Base-by-base conservation (phyloP, 2,888 invertebrate species). In the Diadromus collaris region DNA sequence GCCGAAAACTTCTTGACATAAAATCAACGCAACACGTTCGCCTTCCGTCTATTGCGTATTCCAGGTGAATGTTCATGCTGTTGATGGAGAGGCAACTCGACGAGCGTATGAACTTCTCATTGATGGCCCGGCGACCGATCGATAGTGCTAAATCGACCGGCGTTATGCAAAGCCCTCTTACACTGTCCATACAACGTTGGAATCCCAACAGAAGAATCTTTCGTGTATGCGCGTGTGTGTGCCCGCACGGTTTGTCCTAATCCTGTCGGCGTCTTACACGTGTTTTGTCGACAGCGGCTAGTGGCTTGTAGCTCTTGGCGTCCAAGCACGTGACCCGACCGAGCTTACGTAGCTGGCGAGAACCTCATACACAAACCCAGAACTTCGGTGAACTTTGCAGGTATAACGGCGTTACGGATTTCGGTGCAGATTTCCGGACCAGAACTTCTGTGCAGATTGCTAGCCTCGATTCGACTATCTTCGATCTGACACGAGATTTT, bases 241-340 rank as follows among this genome's bases (percentile, higher is more conserved):
- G 56, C n/a, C 38, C 13, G 13, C 9, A 19, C 41, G 41, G 48
- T 32, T 34, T 41, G 38, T 21, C 46, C 63, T 69, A 69, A 79
- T 76, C 79, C 58, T 65, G 72, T 76, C 64, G 29, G 27, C 19
- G 76, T 60, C 46, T 76, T 72, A 68, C 79, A 79, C 76, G 79
- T 79, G 79, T 79, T 68, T 76, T 63, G 29, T 19, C 32, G 44
- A 21, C 65, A 65, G 51, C 60, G 70, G 70, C 58, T 64, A 51
- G 41, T 56, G 16, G 38, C 56, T 61, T 48, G 41, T 19, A 60
- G 13, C 32, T 24, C 69, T 38, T 64, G 19, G 10, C 13, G 67
- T 60, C 60, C 44, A 58, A 71, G 60, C 65, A 61, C 46, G 71
- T 38, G 38, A 29, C 48, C 34, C 2, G 24, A 24, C 7, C 51